Conservation (phyloP, 2,113 vertebrate genomes). For the Heterotis niloticus region DNA sequence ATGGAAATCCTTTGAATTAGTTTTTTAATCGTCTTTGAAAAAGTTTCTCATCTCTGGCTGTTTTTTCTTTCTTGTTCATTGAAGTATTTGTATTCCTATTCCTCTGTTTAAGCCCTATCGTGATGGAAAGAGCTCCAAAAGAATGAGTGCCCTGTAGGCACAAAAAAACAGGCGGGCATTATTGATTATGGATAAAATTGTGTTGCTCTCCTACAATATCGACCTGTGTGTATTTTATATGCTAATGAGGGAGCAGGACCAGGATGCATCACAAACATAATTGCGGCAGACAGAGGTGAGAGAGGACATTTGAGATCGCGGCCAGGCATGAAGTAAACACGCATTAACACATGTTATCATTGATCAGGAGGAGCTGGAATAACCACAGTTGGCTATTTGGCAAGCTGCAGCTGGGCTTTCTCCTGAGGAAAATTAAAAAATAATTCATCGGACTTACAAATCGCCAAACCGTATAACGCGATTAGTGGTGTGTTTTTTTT, state of each 20-base stretch:
- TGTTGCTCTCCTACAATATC: background rate
- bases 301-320: slow-evolving; percentile 34
- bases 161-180: background rate
- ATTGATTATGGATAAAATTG: background rate
- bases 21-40: too few species aligned
- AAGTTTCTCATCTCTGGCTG: background rate
- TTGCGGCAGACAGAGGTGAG: slow-evolving; percentile 47
- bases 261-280: slow-evolving; percentile 42
- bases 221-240: slow-evolving; percentile 3
- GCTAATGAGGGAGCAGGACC: background rate
- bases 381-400: background rate
- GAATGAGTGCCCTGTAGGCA: background rate
- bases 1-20: too few species aligned
- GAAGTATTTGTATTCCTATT: background rate
- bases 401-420: slow-evolving; percentile 22
- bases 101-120: background rate
- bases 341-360: slow-evolving; percentile 54
- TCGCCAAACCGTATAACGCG: background rate
- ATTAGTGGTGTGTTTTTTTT: background rate
- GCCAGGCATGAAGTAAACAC: slow-evolving; percentile 51
- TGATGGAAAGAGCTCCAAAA: background rate
- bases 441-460: background rate
- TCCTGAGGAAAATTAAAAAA: background rate
- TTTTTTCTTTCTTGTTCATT: background rate
- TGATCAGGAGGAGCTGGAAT: slow-evolving; percentile 37